phyloP scores from a whole-genome alignment of 2,888 invertebrate genomes.

The Cryptocheilus praepositus region DNA sequence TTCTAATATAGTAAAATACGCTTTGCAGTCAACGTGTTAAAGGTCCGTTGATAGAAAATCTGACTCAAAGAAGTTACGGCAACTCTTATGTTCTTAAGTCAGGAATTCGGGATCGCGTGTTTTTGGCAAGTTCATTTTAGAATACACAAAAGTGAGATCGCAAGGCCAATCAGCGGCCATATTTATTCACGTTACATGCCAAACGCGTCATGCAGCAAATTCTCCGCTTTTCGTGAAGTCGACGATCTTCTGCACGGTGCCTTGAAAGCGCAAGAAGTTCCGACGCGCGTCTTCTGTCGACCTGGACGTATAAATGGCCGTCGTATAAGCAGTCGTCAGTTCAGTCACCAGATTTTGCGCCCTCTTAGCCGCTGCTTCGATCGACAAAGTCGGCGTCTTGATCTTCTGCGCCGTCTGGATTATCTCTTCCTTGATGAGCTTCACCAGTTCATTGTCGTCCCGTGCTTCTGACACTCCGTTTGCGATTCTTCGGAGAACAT shows the following conservation, averaged over 20 bases:
- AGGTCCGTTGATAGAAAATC: too few species aligned
- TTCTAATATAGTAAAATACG: too few species aligned
- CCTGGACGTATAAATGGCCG: conserved; percentile 59
- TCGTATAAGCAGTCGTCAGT: conserved; percentile 60
- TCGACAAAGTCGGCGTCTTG: conserved; percentile 48
- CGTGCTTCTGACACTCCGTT: conserved; percentile 36
- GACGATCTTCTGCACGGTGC: conserved; percentile 59
- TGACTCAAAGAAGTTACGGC: too few species aligned
- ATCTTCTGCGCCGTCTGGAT: conserved; percentile 47
- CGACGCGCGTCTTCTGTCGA: conserved; percentile 50
- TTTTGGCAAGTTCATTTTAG: too few species aligned
- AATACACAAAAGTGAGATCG: background rate
- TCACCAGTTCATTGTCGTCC: conserved; percentile 55
- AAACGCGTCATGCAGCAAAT: conserved; percentile 25
- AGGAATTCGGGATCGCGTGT: too few species aligned
- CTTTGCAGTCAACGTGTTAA: too few species aligned
- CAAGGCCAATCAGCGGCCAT: background rate
- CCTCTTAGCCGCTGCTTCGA: conserved; percentile 55
- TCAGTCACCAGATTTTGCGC: conserved; percentile 60
- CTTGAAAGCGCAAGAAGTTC: conserved; percentile 56
- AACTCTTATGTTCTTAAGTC: too few species aligned
- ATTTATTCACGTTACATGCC: background rate
- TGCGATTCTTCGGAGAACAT: conserved; percentile 43
- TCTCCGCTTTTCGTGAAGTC: conserved; percentile 56
- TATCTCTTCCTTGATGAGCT: conserved; percentile 54